Evolutionary conservation across 2,113 vertebrate genomes (phyloP), one percentile per base, ranked within the genome.

Genomic region (Aspidoscelis tigris): DNA sequence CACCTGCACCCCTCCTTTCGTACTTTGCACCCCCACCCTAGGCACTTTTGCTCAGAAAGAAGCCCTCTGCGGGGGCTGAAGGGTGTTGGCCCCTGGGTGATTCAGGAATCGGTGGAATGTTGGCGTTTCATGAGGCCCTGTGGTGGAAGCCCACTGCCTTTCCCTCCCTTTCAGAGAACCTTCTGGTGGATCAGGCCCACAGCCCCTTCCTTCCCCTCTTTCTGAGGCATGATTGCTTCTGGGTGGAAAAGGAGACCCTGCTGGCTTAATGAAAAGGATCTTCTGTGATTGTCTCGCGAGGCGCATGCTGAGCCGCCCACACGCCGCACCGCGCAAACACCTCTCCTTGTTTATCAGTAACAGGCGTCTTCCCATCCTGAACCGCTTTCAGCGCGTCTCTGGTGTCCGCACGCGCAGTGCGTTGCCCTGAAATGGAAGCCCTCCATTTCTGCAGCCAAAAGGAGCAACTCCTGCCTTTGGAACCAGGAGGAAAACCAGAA

Each of bases 151-250:
- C 47, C 47, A 50, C 2, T 20, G 41, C 41, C 20, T 43, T 24
- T 7, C 4, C 61, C 43, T 47, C 47, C 47, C 64, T 26, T 7
- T 2, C 4, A 33, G 65, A 24, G 26, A 79, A 7, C 14, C 2
- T 16, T 41, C 18, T 9, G n/a, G 66, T 7, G n/a, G 78, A 14
- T 11, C 8, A 9, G 7, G 66, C 18, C 26, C 18, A 21, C 33
- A 70, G 8, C 21, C 0, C 24, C 9, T 2, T 12, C 77, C 39
- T 47, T 20, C 0, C 0, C 3, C n/a, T 39, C 5, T 39, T 6
- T 58, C 24, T 7, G 9, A 64, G 8, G 22, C 2, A 47, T 65
- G 21, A 16, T 53, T 18, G 14, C 4, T 26, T 11, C 26, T 74
- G 39, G 5, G 1, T 1, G 70, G 7, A 7, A 43, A 41, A 20